phyloP scores from a whole-genome alignment of 2,113 vertebrate genomes.

The Thunnus thynnus region DNA sequence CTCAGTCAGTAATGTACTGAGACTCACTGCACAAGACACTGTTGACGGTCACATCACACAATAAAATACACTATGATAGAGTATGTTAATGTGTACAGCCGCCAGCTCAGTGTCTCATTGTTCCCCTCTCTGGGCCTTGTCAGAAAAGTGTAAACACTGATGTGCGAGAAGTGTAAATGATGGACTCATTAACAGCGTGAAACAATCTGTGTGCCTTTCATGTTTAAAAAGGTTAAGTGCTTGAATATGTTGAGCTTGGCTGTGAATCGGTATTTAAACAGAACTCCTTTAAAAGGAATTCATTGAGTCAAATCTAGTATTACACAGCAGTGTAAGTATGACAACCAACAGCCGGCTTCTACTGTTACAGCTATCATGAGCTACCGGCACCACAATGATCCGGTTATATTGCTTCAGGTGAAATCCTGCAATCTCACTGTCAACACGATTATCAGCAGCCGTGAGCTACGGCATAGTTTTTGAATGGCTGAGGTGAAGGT shows the following conservation, averaged over 20 bases:
- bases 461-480: background rate
- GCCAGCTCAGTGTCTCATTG: conserved; percentile 22
- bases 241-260: conserved; percentile 43
- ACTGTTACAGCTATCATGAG: conserved; percentile 14
- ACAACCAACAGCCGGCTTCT: conserved; percentile 1
- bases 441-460: conserved; percentile 6
- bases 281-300: conserved; percentile 19
- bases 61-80: background rate
- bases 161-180: conserved; percentile 60
- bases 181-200: conserved; percentile 47
- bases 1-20: conserved; percentile 16
- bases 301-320: conserved; percentile 16
- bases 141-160: conserved; percentile 53
- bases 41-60: conserved; percentile 28
- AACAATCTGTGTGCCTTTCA: conserved; percentile 38
- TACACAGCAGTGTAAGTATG: conserved; percentile 5
- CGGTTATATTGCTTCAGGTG: conserved; percentile 31
- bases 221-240: conserved; percentile 58
- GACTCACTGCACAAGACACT: background rate
- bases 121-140: conserved; percentile 33
- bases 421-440: conserved; percentile 14
- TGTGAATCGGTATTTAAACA: conserved; percentile 49
- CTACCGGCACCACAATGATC: conserved; percentile 18
- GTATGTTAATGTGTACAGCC: conserved; percentile 14
- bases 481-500: background rate